A percentile compares a stretch with the other conserved stretches of the same genome.
These are phyloP conservation scores for Sitta carolinensis DNA, from an alignment of 2,797 vertebrate species.

Conservation along the genomic window DNA sequence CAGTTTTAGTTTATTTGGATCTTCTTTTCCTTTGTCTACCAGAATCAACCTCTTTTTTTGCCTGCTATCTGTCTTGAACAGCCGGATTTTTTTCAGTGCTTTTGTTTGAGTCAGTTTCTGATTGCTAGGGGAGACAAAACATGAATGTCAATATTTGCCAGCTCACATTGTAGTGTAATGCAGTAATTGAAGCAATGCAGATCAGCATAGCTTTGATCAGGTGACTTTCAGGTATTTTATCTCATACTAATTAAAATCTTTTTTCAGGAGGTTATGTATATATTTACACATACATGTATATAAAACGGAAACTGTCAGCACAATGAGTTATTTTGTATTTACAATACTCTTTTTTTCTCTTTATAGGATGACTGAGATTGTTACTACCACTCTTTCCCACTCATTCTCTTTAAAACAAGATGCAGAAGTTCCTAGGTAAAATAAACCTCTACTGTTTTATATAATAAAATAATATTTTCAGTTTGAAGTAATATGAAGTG, in stretches of 20 bases:
- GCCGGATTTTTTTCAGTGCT: neutral
- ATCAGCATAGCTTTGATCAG: neutral
- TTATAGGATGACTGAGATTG: constrained; percentile 13
- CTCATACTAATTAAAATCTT: neutral
- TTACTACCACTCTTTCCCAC: neutral
- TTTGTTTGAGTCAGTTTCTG: constrained; percentile 55
- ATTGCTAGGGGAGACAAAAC: constrained; percentile 69
- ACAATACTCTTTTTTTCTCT: neutral
- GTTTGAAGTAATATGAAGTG: neutral
- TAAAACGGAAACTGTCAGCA: neutral
- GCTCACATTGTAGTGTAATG: constrained; percentile 7
- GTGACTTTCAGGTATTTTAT: neutral
- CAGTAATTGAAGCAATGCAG: neutral
- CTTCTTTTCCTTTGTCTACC: neutral
- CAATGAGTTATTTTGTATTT: neutral
- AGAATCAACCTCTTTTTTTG: neutral
- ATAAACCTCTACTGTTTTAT: neutral
- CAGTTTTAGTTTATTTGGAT: neutral
- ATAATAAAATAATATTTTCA: neutral
- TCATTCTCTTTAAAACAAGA: constrained; percentile 36
- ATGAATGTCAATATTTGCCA: constrained; percentile 56
- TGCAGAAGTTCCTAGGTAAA: constrained; percentile 63
- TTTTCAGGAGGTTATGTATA: neutral
- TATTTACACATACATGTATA: neutral
- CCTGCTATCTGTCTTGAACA: neutral